Conservation (phyloP, 2,113 vertebrate species). For the Pandion haliaetus region DNA sequence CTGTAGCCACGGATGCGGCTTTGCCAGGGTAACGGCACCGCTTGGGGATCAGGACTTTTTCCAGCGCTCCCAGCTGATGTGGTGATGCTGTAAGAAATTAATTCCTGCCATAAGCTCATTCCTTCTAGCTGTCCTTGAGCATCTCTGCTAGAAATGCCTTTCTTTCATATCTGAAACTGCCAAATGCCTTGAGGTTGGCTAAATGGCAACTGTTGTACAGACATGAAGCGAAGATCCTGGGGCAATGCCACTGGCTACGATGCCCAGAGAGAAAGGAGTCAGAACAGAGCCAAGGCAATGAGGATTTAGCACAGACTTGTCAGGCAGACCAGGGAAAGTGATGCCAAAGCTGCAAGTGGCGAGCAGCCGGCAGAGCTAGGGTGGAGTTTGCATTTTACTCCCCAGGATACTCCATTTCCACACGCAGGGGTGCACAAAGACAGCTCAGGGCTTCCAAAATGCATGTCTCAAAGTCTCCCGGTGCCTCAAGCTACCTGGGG, state of each 20-base stretch:
- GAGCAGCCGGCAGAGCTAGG: neutral
- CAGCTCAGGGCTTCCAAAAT: neutral
- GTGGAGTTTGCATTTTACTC: neutral
- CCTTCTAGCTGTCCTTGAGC: neutral
- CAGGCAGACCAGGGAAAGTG: neutral
- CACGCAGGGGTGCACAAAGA: neutral
- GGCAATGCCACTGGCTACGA: neutral
- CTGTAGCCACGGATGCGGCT: neutral
- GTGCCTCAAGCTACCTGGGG: neutral
- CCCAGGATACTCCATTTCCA: neutral
- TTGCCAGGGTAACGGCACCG: neutral
- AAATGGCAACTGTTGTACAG: neutral
- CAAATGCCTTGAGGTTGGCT: neutral
- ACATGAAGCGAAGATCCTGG: neutral
- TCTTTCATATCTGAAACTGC: neutral
- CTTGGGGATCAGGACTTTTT: neutral
- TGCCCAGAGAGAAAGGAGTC: neutral
- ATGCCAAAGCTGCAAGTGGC: neutral
- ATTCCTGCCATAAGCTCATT: neutral
- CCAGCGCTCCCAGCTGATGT: neutral
- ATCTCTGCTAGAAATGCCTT: neutral
- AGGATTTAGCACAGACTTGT: neutral
- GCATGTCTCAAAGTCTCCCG: neutral
- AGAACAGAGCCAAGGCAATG: neutral
- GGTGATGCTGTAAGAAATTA: neutral